Percentiles rank a stretch among this genome's conserved stretches.
These are phyloP conservation scores for Typhlichthys eigenmanni DNA, from an alignment of 2,797 vertebrate genomes.

Conservation along the genomic window DNA sequence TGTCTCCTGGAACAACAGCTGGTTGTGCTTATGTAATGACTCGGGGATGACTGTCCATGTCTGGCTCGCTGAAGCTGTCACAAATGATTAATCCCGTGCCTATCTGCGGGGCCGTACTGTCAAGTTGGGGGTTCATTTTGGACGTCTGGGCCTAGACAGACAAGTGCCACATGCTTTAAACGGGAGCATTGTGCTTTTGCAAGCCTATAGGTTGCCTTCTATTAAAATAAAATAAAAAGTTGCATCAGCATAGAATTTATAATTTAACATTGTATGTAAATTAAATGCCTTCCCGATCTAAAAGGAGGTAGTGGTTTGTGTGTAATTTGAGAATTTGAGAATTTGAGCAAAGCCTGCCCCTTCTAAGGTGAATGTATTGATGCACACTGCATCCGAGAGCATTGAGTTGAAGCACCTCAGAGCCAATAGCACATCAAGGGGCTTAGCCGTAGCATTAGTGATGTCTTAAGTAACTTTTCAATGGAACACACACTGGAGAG, in stretches of 20 bases:
- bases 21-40: slow-evolving; percentile 81
- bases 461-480: slow-evolving; percentile 54
- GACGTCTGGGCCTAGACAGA: slow-evolving; percentile 49
- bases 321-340: slow-evolving; percentile 32
- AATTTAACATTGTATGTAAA: not conserved
- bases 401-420: slow-evolving; percentile 29
- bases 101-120: slow-evolving; percentile 72
- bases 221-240: slow-evolving; percentile 17
- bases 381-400: slow-evolving; percentile 38
- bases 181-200: slow-evolving; percentile 38
- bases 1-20: slow-evolving; percentile 73
- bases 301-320: too few species aligned
- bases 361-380: slow-evolving; percentile 20
- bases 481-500: slow-evolving; percentile 37
- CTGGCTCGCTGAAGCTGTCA: slow-evolving; percentile 78
- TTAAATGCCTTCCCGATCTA: not conserved
- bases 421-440: slow-evolving; percentile 50
- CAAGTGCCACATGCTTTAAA: slow-evolving; percentile 42
- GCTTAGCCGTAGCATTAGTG: slow-evolving; percentile 49
- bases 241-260: slow-evolving; percentile 16
- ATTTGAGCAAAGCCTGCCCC: slow-evolving; percentile 26
- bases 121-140: slow-evolving; percentile 57
- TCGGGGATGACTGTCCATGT: slow-evolving; percentile 79
- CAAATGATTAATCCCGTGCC: slow-evolving; percentile 73
- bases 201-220: slow-evolving; percentile 20